Evolutionary conservation across 2,113 vertebrate species (phyloP), one percentile per base, ranked within the genome.

Genomic region (Rhodinocichla rosea): DNA sequence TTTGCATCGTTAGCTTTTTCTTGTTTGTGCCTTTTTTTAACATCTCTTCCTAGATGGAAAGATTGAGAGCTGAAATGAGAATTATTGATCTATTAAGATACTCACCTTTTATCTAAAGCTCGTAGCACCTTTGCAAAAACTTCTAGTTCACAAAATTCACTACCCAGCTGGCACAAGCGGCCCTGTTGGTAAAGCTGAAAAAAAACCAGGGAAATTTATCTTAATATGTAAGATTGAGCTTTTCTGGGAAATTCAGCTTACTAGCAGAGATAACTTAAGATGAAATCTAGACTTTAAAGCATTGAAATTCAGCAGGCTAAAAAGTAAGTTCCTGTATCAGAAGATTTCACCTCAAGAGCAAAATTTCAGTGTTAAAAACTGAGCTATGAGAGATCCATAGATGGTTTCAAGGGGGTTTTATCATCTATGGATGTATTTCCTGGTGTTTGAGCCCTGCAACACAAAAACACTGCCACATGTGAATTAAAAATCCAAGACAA

Each of bases 101-200:
- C 92, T 98, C 97, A 99, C 99, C 99, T 99, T 99, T 99, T 99
- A 98, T 99, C 99, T 97, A 99, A 98, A 93, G 99, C 99, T 94
- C 99, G 98, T 83, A 99, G 98, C 83, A 99, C 99, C 98, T 99
- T 99, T 70, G 99, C 99, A 97, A 99, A 99, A 96, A 99, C 99
- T 98, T 99, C 99, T 98, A 99, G 98, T 97, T 99, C 99, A 97
- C 99, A 99, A 96, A 99, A 99, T 98, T 99, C 99, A 94, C 99
- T 99, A 78, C 99, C 99, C 94, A 99, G 98, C 97, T 99, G 99
- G 97, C 99, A 99, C 75, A 99, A 98, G 30, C 99, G 98, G 84
- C 99, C 99, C 98, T 99, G 99, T 94, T 99, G 99, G 97, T 99
- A 99, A 97, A 99, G 99, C 99, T 99, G 98, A 63, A 96, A 65